These are phyloP conservation scores for Etheostoma cragini DNA, from an alignment of 2,113 vertebrate genomes.

Conservation along the genomic window DNA sequence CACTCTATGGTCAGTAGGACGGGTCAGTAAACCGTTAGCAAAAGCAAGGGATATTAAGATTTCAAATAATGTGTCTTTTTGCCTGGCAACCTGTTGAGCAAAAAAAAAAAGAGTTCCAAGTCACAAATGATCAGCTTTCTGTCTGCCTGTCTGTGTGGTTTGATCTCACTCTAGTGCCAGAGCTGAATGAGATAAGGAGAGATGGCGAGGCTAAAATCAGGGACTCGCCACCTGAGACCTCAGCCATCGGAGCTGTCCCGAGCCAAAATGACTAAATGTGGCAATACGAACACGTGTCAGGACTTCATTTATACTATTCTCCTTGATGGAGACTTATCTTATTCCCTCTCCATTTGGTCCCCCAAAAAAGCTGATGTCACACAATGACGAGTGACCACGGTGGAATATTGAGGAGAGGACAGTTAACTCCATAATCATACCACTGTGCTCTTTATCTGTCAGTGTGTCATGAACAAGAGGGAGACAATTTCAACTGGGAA, in stretches of 20 bases:
- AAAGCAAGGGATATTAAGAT: not conserved
- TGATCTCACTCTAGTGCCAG: slow-evolving; percentile 19
- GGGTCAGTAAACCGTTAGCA: not conserved
- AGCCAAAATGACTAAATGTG: slow-evolving; percentile 34
- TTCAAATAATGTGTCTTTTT: not conserved
- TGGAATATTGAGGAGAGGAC: slow-evolving; percentile 32
- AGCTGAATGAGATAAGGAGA: slow-evolving; percentile 34
- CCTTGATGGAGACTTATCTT: slow-evolving; percentile 24
- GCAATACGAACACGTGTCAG: slow-evolving; percentile 31
- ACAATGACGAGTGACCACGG: slow-evolving; percentile 54
- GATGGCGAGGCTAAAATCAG: slow-evolving; percentile 49
- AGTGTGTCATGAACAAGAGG: slow-evolving; percentile 31
- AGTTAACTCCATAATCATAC: slow-evolving; percentile 40
- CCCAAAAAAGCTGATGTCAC: slow-evolving; percentile 13
- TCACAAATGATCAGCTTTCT: slow-evolving; percentile 31
- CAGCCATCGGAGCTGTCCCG: slow-evolving; percentile 47
- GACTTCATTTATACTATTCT: slow-evolving; percentile 47
- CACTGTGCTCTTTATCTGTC: slow-evolving; percentile 48
- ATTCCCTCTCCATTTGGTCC: slow-evolving; percentile 22
- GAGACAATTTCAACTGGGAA: slow-evolving; percentile 40
- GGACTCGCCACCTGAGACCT: slow-evolving; percentile 25
- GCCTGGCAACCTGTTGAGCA: slow-evolving; percentile 57
- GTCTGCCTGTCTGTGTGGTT: slow-evolving; percentile 20
- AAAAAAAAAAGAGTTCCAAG: slow-evolving; percentile 5
- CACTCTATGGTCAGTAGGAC: not conserved